phyloP scores from a whole-genome alignment of 2,113 vertebrate genomes.

The Merops nubicus region DNA sequence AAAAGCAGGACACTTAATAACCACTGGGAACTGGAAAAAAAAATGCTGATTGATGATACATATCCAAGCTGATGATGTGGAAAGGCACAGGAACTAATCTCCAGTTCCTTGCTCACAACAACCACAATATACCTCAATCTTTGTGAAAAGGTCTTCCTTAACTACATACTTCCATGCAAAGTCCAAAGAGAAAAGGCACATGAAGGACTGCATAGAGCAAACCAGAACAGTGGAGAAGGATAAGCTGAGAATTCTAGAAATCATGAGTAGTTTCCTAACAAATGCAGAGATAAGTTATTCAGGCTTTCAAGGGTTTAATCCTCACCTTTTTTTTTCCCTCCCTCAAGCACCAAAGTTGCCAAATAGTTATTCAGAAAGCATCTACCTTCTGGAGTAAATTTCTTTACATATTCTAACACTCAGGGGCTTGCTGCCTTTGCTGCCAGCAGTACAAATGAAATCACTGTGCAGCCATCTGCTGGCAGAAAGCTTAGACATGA shows the following conservation, averaged over 20 bases:
- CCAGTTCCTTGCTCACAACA: neutral
- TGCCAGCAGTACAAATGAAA: slow-evolving; percentile 43
- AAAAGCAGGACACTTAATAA: neutral
- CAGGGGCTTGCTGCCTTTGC: neutral
- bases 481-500: slow-evolving; percentile 43
- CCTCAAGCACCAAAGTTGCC: neutral
- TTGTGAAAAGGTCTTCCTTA: neutral
- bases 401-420: slow-evolving; percentile 20
- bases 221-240: neutral
- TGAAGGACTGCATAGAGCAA: neutral
- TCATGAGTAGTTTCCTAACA: neutral
- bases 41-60: neutral
- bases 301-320: neutral
- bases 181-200: neutral
- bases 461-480: slow-evolving; percentile 27
- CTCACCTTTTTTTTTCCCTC: neutral
- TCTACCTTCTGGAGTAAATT: slow-evolving; percentile 25
- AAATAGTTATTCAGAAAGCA: slow-evolving; percentile 39
- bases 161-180: neutral
- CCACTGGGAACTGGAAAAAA: neutral
- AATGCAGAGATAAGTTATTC: neutral
- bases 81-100: neutral
- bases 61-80: neutral
- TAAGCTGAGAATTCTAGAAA: neutral
- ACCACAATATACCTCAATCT: neutral